Conservation (phyloP, 2,113 vertebrate species). For the Periophthalmus modestus region DNA sequence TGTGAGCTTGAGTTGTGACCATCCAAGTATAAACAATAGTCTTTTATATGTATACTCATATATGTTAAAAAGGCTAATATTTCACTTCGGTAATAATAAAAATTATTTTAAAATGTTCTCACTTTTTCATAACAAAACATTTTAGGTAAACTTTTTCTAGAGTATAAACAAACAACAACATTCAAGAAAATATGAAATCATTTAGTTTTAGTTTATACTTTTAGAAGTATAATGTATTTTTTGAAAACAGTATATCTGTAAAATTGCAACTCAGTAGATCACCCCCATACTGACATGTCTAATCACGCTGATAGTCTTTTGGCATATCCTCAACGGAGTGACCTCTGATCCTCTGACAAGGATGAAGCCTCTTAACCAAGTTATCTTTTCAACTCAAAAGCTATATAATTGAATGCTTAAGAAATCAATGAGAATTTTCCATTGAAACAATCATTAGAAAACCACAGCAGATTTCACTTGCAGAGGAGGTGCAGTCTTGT, state of each 20-base stretch:
- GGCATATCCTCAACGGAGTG: conserved; percentile 60
- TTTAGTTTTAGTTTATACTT: too few species aligned
- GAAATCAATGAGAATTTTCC: conserved; percentile 62
- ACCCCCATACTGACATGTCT: conserved; percentile 18
- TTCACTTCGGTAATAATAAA: too few species aligned
- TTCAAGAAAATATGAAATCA: too few species aligned
- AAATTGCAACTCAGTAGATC: not conserved
- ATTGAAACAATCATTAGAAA: conserved; percentile 58
- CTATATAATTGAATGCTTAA: conserved; percentile 62
- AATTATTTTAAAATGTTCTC: too few species aligned
- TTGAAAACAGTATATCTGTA: too few species aligned
- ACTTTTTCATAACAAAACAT: too few species aligned
- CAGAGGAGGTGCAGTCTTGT: conserved; percentile 30
- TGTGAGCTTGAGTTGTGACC: not conserved
- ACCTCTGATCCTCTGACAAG: conserved; percentile 67
- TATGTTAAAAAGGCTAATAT: too few species aligned
- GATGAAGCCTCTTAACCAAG: conserved; percentile 50
- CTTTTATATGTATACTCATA: not conserved
- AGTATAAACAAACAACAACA: too few species aligned
- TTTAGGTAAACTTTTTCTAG: too few species aligned
- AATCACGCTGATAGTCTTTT: conserved; percentile 66
- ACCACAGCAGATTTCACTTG: conserved; percentile 42
- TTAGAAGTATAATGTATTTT: not conserved
- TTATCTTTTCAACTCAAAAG: conserved; percentile 62
- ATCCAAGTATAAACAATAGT: not conserved